phyloP scores from a whole-genome alignment of 1,140 invertebrate species.

The Zaprionus ghesquierei region DNA sequence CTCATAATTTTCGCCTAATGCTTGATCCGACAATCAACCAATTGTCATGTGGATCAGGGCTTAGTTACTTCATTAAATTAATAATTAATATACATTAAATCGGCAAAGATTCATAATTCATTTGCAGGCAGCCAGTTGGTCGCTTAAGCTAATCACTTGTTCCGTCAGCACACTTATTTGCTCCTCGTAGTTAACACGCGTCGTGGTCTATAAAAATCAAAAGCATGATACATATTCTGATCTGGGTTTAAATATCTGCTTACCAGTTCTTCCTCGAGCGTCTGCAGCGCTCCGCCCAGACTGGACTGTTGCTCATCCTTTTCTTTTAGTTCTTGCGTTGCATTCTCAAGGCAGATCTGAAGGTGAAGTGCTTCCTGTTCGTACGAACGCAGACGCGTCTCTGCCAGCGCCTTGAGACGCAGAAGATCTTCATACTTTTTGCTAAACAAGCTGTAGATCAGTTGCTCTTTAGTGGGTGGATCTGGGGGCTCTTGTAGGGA shows the following conservation, averaged over 20 bases:
- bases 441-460: slow-evolving; percentile 72
- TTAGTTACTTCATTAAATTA: not conserved
- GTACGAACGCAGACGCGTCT: slow-evolving; percentile 67
- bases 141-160: slow-evolving; percentile 95
- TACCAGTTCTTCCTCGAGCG: slow-evolving; percentile 84
- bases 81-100: slow-evolving; percentile 62
- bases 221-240: slow-evolving; percentile 1
- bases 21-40: slow-evolving; percentile 3
- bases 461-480: slow-evolving; percentile 67
- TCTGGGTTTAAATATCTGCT: not conserved
- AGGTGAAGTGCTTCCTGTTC: slow-evolving; percentile 68
- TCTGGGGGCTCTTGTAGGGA: slow-evolving; percentile 55
- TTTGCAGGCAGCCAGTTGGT: slow-evolving; percentile 87
- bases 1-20: not conserved
- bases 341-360: slow-evolving; percentile 78
- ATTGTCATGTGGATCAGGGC: not conserved
- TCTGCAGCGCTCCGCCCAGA: slow-evolving; percentile 83
- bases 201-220: slow-evolving; percentile 84
- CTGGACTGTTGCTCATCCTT: slow-evolving; percentile 84
- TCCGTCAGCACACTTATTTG: slow-evolving; percentile 95
- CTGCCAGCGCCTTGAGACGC: slow-evolving; percentile 64
- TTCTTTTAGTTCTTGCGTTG: slow-evolving; percentile 74
- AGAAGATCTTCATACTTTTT: slow-evolving; percentile 78
- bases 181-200: slow-evolving; percentile 92
- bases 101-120: slow-evolving; percentile 39